phyloP scores from a whole-genome alignment of 2,888 invertebrate species.

The Yponomeuta plumbellus region DNA sequence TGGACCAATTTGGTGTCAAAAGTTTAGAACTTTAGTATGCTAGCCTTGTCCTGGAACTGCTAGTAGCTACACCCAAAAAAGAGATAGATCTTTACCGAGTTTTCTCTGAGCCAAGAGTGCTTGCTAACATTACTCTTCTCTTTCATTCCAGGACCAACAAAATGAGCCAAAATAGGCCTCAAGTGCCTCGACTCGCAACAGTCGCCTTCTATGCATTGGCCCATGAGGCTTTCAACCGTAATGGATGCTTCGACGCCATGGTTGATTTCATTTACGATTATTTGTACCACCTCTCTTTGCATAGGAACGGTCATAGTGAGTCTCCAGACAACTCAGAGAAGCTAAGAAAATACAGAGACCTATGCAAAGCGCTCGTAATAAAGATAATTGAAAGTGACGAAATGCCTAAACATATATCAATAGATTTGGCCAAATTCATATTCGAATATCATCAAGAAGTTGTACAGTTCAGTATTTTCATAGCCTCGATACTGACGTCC shows the following conservation, averaged over 20 bases:
- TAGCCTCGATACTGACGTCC: neutral
- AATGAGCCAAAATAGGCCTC: neutral
- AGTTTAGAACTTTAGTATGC: no score
- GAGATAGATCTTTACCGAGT: no score
- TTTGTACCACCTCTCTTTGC: neutral
- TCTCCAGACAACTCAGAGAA: neutral
- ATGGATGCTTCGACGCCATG: neutral
- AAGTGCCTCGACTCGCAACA: constrained; percentile 3
- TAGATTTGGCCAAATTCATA: constrained; percentile 4
- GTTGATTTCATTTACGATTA: neutral
- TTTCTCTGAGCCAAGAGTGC: no score
- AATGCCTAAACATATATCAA: neutral
- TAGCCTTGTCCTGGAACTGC: no score
- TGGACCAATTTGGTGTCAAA: no score
- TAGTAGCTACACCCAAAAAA: no score
- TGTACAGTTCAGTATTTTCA: neutral
- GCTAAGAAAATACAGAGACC: neutral
- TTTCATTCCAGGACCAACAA: neutral
- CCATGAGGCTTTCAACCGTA: neutral
- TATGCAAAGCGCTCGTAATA: neutral
- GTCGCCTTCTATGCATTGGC: constrained; percentile 2
- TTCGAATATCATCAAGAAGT: neutral
- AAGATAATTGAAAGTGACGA: neutral
- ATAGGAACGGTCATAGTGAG: neutral
- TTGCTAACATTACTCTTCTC: neutral